Percentiles rank a stretch among this genome's conserved stretches.
Conservation (phyloP, 2,797 vertebrate species). For the Erethizon dorsatum region DNA sequence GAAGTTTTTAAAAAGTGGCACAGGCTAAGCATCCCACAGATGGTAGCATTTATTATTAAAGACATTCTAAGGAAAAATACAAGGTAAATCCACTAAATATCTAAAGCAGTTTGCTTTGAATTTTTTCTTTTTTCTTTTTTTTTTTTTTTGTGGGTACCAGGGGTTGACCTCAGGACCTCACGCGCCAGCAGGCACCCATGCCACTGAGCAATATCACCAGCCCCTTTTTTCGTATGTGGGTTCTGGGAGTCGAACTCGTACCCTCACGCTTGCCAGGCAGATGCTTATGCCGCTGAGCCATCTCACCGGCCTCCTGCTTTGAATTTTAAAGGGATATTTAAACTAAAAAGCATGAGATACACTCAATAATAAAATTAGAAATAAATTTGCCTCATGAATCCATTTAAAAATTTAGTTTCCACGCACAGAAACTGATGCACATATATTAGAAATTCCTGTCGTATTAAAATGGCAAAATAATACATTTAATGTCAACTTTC, state of each 20-base stretch:
- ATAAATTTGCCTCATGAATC: neutral
- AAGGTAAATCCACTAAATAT: constrained; percentile 29
- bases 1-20: constrained; percentile 27
- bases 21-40: neutral
- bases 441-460: neutral
- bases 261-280: no score
- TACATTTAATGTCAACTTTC: neutral
- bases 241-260: no score
- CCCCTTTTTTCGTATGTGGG: no score
- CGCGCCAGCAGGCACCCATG: no score
- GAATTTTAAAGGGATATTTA: constrained; percentile 56
- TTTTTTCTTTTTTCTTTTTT: no score
- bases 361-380: constrained; percentile 39
- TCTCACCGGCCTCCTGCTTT: neutral
- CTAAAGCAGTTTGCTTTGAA: constrained; percentile 57
- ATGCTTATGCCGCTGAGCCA: no score
- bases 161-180: no score
- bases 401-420: constrained; percentile 41
- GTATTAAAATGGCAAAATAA: constrained; percentile 53
- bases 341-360: constrained; percentile 18
- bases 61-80: constrained; percentile 50
- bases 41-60: neutral
- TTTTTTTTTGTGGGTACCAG: no score
- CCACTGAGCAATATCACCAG: no score
- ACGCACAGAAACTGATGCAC: neutral